Conservation (phyloP, 2,797 vertebrate genomes). For the Margarornis squamiger region DNA sequence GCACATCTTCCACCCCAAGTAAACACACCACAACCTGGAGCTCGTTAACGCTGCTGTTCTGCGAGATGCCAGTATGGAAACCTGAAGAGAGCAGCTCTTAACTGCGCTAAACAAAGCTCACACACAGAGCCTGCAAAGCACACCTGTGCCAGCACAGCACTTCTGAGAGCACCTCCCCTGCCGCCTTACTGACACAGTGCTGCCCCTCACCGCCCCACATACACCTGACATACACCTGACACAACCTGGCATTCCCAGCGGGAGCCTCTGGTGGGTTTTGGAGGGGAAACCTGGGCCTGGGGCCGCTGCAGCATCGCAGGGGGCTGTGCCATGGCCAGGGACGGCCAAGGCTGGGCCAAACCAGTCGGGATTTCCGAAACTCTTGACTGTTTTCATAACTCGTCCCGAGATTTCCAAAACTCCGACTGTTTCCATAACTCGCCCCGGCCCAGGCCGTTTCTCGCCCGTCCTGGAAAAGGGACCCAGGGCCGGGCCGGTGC, state of each 20-base stretch:
- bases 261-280: neutral
- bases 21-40: rapidly evolving
- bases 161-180: neutral
- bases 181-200: neutral
- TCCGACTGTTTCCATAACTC: neutral
- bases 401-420: neutral
- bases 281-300: neutral
- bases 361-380: neutral
- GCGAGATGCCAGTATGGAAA: neutral
- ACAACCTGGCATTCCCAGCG: neutral
- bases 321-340: rapidly evolving
- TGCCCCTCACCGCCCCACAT: neutral
- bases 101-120: rapidly evolving
- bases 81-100: neutral
- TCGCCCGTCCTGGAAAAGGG: neutral
- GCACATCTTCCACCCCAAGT: neutral
- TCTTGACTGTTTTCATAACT: neutral
- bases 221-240: neutral
- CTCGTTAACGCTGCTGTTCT: neutral
- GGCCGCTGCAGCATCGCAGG: neutral
- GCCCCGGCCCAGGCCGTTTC: neutral
- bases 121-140: neutral
- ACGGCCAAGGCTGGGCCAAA: neutral
- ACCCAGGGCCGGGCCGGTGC: no score
- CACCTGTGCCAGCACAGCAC: rapidly evolving